Conservation (phyloP, 2,888 invertebrate species). For the Mesochorus sp. region DNA sequence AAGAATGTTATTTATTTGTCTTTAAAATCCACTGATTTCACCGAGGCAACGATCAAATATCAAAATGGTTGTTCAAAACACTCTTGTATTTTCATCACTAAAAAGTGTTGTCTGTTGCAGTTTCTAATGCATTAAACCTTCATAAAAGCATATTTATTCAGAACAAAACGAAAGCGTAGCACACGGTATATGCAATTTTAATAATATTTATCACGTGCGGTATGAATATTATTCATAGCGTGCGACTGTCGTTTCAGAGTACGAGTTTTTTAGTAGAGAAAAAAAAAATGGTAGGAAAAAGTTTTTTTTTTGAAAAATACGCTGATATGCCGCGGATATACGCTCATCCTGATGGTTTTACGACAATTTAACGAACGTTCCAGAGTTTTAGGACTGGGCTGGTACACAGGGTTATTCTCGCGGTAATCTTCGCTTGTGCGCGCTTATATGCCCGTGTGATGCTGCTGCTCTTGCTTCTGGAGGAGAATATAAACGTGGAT, state of each 20-base stretch:
- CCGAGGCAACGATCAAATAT: no score
- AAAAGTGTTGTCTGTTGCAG: no score
- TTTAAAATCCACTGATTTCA: no score
- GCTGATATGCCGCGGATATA: conserved; percentile 5
- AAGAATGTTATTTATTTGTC: background rate
- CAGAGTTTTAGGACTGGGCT: conserved; percentile 42
- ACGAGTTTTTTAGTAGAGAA: background rate
- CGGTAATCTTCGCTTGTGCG: background rate
- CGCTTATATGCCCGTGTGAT: conserved; percentile 3
- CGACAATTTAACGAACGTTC: conserved; percentile 58
- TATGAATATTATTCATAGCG: no score
- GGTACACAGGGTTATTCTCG: conserved; percentile 7
- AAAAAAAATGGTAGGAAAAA: no score
- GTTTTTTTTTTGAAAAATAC: background rate
- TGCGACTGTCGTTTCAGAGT: background rate
- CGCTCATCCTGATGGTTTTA: conserved; percentile 56
- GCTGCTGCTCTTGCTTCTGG: background rate
- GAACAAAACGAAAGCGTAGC: no score
- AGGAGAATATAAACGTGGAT: background rate
- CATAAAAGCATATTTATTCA: no score
- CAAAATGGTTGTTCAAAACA: no score
- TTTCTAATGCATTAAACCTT: no score
- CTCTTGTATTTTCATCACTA: no score
- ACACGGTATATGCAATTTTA: no score
- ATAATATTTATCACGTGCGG: no score